Percentiles rank a stretch among this genome's conserved stretches.
Evolutionary conservation across 2,797 vertebrate species (phyloP).

Genomic region (Hemibagrus guttatus): DNA sequence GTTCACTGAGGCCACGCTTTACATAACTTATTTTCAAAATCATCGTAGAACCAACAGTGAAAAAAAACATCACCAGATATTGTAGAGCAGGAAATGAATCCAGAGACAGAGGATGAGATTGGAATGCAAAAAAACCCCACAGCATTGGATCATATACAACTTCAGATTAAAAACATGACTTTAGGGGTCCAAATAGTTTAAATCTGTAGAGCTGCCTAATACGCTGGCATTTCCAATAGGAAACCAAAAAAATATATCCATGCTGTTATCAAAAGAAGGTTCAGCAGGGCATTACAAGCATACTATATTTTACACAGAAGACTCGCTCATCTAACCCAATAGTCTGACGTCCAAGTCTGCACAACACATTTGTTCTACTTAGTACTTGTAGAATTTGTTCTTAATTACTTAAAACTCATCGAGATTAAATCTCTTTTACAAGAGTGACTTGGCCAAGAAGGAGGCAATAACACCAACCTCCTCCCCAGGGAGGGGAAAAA

Average conservation of each 20-base stretch:
- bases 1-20: background rate
- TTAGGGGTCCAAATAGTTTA: background rate
- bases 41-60: background rate
- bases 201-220: background rate
- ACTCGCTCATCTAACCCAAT: background rate
- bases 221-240: background rate
- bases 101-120: background rate
- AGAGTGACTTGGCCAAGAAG: too few species aligned
- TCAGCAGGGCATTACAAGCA: background rate
- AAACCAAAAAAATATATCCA: too few species aligned
- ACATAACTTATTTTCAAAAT: background rate
- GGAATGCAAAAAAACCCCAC: background rate
- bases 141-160: background rate
- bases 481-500: too few species aligned
- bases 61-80: background rate
- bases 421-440: too few species aligned
- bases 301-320: background rate
- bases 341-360: background rate
- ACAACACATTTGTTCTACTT: background rate
- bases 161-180: background rate
- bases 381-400: too few species aligned
- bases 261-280: background rate
- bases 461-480: too few species aligned
- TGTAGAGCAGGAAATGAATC: conserved; percentile 3
- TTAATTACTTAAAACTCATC: too few species aligned